A percentile compares a stretch with the other conserved stretches of the same genome.
These are phyloP conservation scores for Chloebia gouldiae DNA, from an alignment of 2,113 vertebrate species.

Conservation along the genomic window DNA sequence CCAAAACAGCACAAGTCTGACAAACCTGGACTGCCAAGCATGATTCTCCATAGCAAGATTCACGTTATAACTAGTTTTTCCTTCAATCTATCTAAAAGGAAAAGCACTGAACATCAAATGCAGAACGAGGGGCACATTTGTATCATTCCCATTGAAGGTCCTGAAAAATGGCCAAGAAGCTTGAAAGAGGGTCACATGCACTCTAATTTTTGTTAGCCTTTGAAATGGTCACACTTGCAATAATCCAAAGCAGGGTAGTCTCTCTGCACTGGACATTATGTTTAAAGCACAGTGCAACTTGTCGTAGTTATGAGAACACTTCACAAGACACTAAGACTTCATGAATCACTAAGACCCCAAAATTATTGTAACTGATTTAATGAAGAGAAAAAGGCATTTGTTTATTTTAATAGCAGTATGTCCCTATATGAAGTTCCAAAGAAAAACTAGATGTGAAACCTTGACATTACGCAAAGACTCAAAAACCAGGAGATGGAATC, in stretches of 20 bases:
- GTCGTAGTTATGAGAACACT: background rate
- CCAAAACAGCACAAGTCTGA: background rate
- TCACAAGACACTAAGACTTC: background rate
- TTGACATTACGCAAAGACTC: background rate
- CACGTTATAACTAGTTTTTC: background rate
- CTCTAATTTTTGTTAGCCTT: background rate
- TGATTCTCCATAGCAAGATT: background rate
- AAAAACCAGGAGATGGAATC: background rate
- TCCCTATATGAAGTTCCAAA: background rate
- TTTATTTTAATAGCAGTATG: background rate
- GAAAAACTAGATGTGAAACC: background rate
- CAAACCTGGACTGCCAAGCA: background rate
- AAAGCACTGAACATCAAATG: background rate
- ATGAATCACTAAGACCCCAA: background rate
- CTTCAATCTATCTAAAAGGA: background rate
- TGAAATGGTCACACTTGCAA: background rate
- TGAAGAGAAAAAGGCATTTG: background rate
- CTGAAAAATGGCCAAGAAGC: background rate
- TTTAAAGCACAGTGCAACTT: background rate
- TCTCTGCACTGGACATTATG: background rate
- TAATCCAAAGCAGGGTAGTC: background rate
- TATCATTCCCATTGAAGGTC: background rate
- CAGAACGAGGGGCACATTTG: background rate
- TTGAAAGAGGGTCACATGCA: background rate
- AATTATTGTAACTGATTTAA: background rate